Base-by-base conservation (phyloP, 1,140 invertebrate species). In the Delia radicum region DNA sequence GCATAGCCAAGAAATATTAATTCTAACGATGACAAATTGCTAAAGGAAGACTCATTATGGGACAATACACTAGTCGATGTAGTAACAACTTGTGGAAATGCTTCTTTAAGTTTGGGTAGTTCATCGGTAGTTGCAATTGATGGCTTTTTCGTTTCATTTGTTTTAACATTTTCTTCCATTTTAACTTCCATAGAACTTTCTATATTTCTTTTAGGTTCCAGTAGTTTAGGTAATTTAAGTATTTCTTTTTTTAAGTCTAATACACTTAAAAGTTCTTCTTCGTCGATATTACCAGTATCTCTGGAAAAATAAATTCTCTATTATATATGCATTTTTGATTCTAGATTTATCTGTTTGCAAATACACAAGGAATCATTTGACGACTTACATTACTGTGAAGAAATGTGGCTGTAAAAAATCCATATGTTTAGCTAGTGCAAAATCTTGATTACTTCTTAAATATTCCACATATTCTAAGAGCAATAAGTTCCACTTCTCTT, bases 1-100 rank as follows among this genome's bases (percentile, higher is more conserved):
- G 76, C 76, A 55, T 77, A 77, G 13, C 76, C 76, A 2, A 77
- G 27, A 31, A 77, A 77, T 62, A 77, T 77, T 28, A 77, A 29
- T 62, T 77, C 76, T 18, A 76, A 31, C n/a, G 76, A 71, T 24
- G 73, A 24, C 24, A 76, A 62, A 46, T 73, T 76, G 28, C 55
- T 73, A 18, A 75, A 72, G 18, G 65, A 63, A 3, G 62, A 15
- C 8, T 24, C 26, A 63, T 63, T 63, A 27, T 63, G 24, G 2
- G 26, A 27, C 2, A 27, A n/a, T n/a, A n/a, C n/a, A n/a, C n/a
- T 10, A 62, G 55, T 12, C 3, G 24, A 27, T n/a, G n/a, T n/a
- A n/a, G n/a, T n/a, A 21, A 10, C n/a, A 21, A 10, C 48, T 55
- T n/a, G 48, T 2, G 48, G 48, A n/a, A n/a, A n/a, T n/a, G n/a